Base-by-base conservation (phyloP, 2,797 vertebrate genomes). In the Chromobotia macracanthus region DNA sequence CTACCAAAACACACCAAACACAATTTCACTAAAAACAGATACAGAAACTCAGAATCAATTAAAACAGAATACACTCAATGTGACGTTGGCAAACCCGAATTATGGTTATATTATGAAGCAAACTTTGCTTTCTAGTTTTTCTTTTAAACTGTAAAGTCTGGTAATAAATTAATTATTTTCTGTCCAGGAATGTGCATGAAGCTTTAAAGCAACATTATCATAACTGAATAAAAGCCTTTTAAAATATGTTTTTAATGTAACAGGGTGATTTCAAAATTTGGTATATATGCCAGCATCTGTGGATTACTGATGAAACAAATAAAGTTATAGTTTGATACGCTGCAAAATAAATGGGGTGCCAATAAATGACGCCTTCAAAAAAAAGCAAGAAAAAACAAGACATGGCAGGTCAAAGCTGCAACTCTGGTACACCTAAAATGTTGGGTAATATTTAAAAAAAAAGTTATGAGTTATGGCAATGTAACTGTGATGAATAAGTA, bases 21-120 rank as follows among this genome's bases (percentile, higher is more conserved):
- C 73, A 76, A 46, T 71, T 68, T 51, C 41, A 60, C 72, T 1
- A 38, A 65, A 65, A n/a, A n/a, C 55, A 74, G 25, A 61, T 10
- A 50, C 51, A 46, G 70, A 46, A 48, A 80, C 64, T 12, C 15
- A n/a, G n/a, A n/a, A n/a, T n/a, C 61, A 80, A 72, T 15, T 16
- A 77, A 75, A 51, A 60, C 48, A 80, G 16, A 75, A 71, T 18
- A 75, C 18, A 41, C 53, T 61, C 35, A 16, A 70, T 16, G n/a
- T 21, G 41, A 65, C 66, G 44, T 75, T 80, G 77, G 75, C 80
- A 80, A 72, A 80, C 25, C 69, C 28, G 80, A 82, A 78, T 80
- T 38, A 71, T 58, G 41, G 55, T 41, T 21, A 35, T 51, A 28
- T 44, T 46, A 12, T 53, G 18, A 46, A 9, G 46, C 73, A 69